Percentiles rank a stretch among this genome's conserved stretches.
These are phyloP conservation scores for Prinia subflava DNA, from an alignment of 2,113 vertebrate species.

Conservation along the genomic window DNA sequence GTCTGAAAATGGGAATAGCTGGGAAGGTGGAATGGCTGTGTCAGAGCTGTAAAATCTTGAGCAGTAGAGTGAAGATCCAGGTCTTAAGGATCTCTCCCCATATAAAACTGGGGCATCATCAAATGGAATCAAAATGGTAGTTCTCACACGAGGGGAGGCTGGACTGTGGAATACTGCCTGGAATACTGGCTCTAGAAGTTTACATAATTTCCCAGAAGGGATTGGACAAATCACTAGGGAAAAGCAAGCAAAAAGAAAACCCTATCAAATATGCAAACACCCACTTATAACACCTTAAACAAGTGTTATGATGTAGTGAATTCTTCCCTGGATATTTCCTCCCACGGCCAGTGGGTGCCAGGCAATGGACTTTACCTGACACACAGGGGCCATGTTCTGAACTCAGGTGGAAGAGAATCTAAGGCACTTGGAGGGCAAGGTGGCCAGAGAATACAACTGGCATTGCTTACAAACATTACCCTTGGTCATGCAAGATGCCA, in stretches of 20 bases:
- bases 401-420: background rate
- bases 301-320: background rate
- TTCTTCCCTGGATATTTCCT: background rate
- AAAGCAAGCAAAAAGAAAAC: background rate
- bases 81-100: background rate
- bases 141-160: background rate
- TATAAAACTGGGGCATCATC: background rate
- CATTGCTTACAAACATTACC: background rate
- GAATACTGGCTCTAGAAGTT: background rate
- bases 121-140: background rate
- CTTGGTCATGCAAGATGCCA: background rate
- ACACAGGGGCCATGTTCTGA: background rate
- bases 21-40: background rate
- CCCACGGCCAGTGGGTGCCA: background rate
- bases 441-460: background rate
- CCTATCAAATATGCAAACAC: background rate
- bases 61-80: background rate
- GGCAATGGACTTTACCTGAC: background rate
- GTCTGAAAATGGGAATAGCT: background rate
- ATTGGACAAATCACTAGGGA: background rate
- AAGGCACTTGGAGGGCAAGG: background rate
- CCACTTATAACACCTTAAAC: background rate
- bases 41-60: background rate
- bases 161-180: background rate
- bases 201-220: background rate